Conservation (phyloP, 2,113 vertebrate species). For the Oenanthe melanoleuca region DNA sequence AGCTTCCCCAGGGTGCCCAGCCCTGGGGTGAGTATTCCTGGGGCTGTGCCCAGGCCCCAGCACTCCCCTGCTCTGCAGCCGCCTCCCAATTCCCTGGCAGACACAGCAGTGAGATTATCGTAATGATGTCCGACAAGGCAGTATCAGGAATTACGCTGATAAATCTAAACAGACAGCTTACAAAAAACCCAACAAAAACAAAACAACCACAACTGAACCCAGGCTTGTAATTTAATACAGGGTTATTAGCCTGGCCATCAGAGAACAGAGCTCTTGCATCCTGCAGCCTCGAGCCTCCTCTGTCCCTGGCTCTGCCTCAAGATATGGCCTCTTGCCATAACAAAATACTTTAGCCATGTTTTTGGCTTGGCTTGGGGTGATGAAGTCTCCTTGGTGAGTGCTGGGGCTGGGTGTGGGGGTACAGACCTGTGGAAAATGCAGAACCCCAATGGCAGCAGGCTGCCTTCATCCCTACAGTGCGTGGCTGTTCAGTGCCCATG, state of each 20-base stretch:
- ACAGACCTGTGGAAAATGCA: not conserved
- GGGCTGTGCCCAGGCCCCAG: not conserved
- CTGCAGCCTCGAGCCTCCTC: not conserved
- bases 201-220: conserved; percentile 25
- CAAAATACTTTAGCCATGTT: not conserved
- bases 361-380: not conserved
- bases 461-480: not conserved
- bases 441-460: not conserved
- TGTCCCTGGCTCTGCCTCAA: not conserved
- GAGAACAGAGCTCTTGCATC: conserved; percentile 48
- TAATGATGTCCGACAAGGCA: conserved; percentile 70
- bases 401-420: not conserved
- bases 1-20: not conserved
- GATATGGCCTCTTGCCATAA: not conserved
- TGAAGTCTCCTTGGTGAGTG: not conserved
- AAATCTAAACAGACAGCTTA: conserved; percentile 72
- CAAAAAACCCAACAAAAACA: conserved; percentile 13
- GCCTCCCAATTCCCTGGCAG: conserved; percentile 11
- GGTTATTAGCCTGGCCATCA: conserved; percentile 62
- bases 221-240: conserved; percentile 70
- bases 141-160: conserved; percentile 66
- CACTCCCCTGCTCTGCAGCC: not conserved
- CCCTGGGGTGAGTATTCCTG: not conserved
- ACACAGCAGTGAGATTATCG: conserved; percentile 50
- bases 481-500: rapidly evolving